A percentile compares a stretch with the other conserved stretches of the same genome.
Conservation (phyloP, 2,113 vertebrate species). For the Reinhardtius hippoglossoides region DNA sequence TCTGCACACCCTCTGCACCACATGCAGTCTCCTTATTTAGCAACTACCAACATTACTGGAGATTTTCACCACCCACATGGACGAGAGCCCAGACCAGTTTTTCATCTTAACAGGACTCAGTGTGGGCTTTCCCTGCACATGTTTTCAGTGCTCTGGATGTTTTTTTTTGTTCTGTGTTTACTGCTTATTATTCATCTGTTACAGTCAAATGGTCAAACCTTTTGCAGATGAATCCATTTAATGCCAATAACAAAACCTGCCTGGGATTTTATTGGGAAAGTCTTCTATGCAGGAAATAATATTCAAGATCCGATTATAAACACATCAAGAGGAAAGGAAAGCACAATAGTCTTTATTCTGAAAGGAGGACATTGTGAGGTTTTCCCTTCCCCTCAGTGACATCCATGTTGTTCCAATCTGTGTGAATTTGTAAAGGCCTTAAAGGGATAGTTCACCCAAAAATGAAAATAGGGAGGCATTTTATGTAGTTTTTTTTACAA, state of each 20-base stretch:
- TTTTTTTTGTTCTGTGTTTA: not conserved
- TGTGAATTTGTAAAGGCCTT: not conserved
- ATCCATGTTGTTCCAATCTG: not conserved
- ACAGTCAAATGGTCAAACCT: not conserved
- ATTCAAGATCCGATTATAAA: not conserved
- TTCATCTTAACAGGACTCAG: not conserved
- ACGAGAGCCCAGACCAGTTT: slow-evolving; percentile 4
- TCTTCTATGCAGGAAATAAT: not conserved
- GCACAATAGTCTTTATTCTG: not conserved
- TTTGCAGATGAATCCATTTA: not conserved
- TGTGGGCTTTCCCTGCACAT: not conserved
- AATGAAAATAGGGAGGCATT: too few relatives aligned
- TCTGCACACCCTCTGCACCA: slow-evolving; percentile 12
- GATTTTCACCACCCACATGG: slow-evolving; percentile 26
- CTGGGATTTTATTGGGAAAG: not conserved
- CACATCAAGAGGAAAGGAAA: not conserved
- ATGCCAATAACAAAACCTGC: not conserved
- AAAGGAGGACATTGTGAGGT: not conserved
- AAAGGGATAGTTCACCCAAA: not conserved
- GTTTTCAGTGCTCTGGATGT: not conserved
- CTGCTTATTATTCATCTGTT: not conserved
- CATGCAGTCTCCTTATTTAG: slow-evolving; percentile 40
- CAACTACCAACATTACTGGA: slow-evolving; percentile 19
- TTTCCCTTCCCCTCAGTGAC: not conserved
- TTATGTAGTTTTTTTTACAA: too few relatives aligned